These are phyloP conservation scores for Dascyllus trimaculatus DNA, from an alignment of 2,113 vertebrate species.

Conservation along the genomic window DNA sequence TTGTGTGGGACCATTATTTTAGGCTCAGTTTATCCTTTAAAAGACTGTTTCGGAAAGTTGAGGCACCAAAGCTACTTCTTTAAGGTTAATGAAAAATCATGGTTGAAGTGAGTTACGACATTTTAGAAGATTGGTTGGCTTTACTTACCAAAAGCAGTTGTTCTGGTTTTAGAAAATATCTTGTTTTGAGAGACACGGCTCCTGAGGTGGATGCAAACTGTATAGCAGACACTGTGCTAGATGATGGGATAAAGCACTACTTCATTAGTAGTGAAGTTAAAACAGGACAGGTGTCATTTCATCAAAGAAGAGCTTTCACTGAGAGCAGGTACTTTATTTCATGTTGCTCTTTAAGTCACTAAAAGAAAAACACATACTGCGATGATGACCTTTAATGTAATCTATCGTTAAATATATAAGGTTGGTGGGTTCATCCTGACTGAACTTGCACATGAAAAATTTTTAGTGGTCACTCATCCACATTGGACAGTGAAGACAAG, in stretches of 20 bases:
- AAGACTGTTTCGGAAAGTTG: too few species aligned
- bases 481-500: conserved; percentile 8
- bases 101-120: too few species aligned
- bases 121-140: too few species aligned
- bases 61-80: too few species aligned
- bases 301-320: conserved; percentile 2
- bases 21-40: too few species aligned
- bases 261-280: background rate
- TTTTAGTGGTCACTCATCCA: background rate
- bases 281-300: conserved; percentile 4
- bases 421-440: conserved; percentile 6
- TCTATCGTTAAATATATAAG: background rate
- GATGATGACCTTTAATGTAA: conserved; percentile 19
- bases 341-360: conserved; percentile 14
- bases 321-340: conserved; percentile 7
- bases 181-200: too few species aligned
- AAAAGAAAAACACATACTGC: background rate
- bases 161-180: too few species aligned
- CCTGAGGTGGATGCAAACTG: background rate
- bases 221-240: background rate
- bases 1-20: too few species aligned
- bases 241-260: background rate
- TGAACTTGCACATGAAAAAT: conserved; percentile 25
- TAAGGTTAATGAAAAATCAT: too few species aligned
- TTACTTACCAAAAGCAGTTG: too few species aligned